Evolutionary conservation across 2,113 vertebrate species (phyloP), one percentile per base, ranked within the genome.

Genomic region (Ptilonorhynchus violaceus): DNA sequence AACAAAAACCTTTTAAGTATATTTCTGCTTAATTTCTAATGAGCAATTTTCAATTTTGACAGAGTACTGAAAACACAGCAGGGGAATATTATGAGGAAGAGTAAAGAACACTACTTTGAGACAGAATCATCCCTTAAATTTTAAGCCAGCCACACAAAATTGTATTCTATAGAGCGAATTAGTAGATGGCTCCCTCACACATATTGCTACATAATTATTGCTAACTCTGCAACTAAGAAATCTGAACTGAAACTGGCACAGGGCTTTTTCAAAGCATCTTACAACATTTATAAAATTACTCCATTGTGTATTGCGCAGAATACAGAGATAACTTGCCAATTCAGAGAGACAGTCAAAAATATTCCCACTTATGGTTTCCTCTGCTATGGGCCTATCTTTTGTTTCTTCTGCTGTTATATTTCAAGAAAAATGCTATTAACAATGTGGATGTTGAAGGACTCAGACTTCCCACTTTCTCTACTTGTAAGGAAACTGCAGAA

Each of bases 11-110:
- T 87, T 95, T 80, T 6, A 74, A 42, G 42, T 81, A 50, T 31
- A 56, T 89, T 88, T 95, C 79, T 86, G 20, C 37, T 52, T 44
- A 42, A 58, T 83, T 95, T 90, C 52, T 94, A 92, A 73, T 52
- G 37, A 89, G 18, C 50, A 93, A 87, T 88, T 96, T 78, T 78
- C 41, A 91, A 82, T 44, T 93, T 62, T 93, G 91, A 75, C 35
- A 41, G 59, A 87, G 44, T 58, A 96, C 50, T 62, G 33, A 78
- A 86, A 94, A 72, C 31, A 69, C 15, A 95, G 19, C 17, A 44
- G 24, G 8, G 22, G 41, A 79, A 69, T 77, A 94, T 39, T 56
- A 42, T 7, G 9, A 64, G 39, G 31, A 92, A 85, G 55, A 70
- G 68, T 39, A 79, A 90, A 92, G 49, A 79, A 67, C 3, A 10